Base-by-base conservation (phyloP, 2,113 vertebrate genomes). In the Apistogramma diplotaenia region DNA sequence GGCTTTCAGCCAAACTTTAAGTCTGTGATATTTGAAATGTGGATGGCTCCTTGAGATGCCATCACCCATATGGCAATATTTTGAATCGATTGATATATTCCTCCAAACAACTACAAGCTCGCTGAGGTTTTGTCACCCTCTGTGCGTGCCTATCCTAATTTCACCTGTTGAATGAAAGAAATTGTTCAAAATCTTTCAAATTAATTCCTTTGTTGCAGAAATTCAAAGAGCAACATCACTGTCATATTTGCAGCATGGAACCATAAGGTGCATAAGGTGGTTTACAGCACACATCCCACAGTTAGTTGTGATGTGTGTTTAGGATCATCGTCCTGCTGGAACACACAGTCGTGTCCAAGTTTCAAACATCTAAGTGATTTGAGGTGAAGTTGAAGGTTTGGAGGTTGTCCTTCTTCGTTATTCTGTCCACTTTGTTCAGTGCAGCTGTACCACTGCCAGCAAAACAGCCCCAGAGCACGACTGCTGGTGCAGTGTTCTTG, bases 191-290 rank as follows among this genome's bases (percentile, higher is more conserved):
- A 3, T 3, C 5, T 49, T 70, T 12, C 8, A 46, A n/a, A 51
- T 51, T 29, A 49, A 8, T 43, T 27, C 25, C 19, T 25, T 4
- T n/a, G 4, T 53, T 53, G 8, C 8, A 53, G 51, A 21, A 21
- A n/a, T 53, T 10, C 4, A 53, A 70, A 70, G 16, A 13, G 49
- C 3, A 51, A 18, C 23, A 46, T 4, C 65, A 70, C 29, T 70
- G 40, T 51, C 25, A 13, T 49, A 23, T 49, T 49, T 27, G 23
- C 25, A 67, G 18, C 25, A 19, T 49, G 0, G 3, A 49, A 67
- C 18, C 0, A 6, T 5, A 49, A 67, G 23, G 23, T 49, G 16
- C n/a, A n/a, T n/a, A n/a, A n/a, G n/a, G n/a, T n/a, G n/a, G n/a
- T n/a, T n/a, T n/a, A n/a, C n/a, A n/a, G n/a, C n/a, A n/a, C n/a